A percentile compares a stretch with the other conserved stretches of the same genome.
These are phyloP conservation scores for Troilus luridus DNA, from an alignment of 2,888 invertebrate species.

Conservation along the genomic window DNA sequence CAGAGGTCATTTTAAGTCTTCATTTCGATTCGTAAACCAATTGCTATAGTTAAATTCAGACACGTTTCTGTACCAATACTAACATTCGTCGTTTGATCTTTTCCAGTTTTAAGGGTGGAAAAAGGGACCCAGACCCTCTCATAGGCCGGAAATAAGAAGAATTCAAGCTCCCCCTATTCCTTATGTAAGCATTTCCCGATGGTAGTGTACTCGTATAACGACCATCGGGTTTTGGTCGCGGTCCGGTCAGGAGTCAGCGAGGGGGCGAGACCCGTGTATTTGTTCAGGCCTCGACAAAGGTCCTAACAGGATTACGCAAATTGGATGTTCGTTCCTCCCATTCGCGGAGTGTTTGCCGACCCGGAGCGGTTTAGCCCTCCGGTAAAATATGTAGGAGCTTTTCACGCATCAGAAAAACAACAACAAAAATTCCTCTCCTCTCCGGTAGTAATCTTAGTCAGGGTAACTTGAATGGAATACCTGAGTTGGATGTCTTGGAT, in stretches of 20 bases:
- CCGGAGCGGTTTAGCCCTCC: constrained; percentile 23
- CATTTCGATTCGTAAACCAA: too few species aligned
- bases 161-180: neutral
- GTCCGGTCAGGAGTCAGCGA: constrained; percentile 31
- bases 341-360: constrained; percentile 45
- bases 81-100: neutral
- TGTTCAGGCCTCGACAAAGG: constrained; percentile 52
- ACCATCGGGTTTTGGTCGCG: constrained; percentile 35
- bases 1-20: too few species aligned
- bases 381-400: constrained; percentile 39
- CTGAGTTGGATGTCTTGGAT: neutral
- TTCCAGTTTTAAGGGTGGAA: neutral
- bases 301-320: constrained; percentile 56
- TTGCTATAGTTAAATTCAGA: too few species aligned
- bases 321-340: constrained; percentile 43
- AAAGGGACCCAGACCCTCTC: neutral
- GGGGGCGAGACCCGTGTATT: constrained; percentile 40
- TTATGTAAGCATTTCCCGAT: constrained; percentile 27
- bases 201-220: constrained; percentile 24
- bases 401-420: neutral
- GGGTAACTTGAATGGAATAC: neutral
- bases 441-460: neutral
- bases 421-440: neutral
- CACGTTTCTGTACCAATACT: neutral
- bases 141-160: constrained; percentile 9